Base-by-base conservation (phyloP, 23 tunicate genomes). In the Trididemnum nubilum region DNA sequence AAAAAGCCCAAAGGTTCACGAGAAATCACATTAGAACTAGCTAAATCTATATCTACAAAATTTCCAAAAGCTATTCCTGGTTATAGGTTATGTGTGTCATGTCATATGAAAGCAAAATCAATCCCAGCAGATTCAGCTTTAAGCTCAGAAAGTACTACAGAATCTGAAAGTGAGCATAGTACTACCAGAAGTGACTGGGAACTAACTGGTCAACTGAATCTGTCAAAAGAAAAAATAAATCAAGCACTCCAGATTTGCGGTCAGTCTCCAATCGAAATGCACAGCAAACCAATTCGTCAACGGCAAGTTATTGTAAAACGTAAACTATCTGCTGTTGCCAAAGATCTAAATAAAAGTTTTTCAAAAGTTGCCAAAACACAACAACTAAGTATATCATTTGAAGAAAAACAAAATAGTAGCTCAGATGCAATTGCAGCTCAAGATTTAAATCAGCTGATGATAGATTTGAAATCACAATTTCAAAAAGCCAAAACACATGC, bases 311-410 rank as follows among this genome's bases (percentile, higher is more conserved):
- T 67, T 31, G 74, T 67, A 4, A 67, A 33, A n/a, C 38, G 74
- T 4, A 67, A 67, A 33, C 37, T 67, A 37, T 37, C 78, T 37
- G 31, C 78, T 19, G 78, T 38, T 39, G 31, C 32, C 3, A 28
- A 40, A 73, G 39, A 73, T 73, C 30, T 73, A 23, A 73, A 73
- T 24, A 30, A n/a, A 73, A 73, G 58, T 73, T 73, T 73, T 73
- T 73, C 78, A 73, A 73, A 73, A 38, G 32, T 73, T 37, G 78
- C 78, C 30, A 73, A 38, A 73, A 73, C 78, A n/a, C 78, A 73
- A 40, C 58, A 38, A 73, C 24, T 73, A 34, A 30, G 39, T n/a
- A 73, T 73, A 37, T 73, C 58, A 2, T n/a, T 73, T 73, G 78
- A 73, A 21, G 58, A 37, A 34, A 73, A 30, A 40, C 78, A 57